Evolutionary conservation across 53 echinoderm and acorn worm genomes (phyloP).

Genomic region (Mesocentrotus franciscanus): DNA sequence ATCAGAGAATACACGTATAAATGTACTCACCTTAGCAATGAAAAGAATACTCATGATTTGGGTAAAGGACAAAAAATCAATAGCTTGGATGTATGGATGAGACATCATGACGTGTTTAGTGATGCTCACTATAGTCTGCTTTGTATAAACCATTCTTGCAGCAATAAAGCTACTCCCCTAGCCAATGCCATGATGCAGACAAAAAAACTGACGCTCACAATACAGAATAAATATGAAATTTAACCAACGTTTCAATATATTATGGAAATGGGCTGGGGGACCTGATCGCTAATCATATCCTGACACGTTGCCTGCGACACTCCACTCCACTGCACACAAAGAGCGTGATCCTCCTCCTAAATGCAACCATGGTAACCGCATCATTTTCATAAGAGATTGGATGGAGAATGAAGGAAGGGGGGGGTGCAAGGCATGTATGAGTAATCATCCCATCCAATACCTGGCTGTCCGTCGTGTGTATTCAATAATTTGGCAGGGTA

Average conservation of each 20-base stretch:
- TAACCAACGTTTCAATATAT: slow-evolving; percentile 22
- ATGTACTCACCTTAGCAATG: not conserved
- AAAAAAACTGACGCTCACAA: not conserved
- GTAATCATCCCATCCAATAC: slow-evolving; percentile 7
- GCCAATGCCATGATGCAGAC: not conserved
- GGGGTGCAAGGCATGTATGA: not conserved
- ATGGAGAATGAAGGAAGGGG: not conserved
- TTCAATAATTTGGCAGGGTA: not conserved
- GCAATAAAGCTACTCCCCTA: not conserved
- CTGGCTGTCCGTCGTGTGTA: not conserved
- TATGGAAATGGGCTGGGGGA: not conserved
- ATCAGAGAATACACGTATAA: not conserved
- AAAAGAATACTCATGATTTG: not conserved
- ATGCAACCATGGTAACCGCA: slow-evolving; percentile 50
- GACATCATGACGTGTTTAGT: slow-evolving; percentile 9
- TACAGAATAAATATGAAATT: not conserved
- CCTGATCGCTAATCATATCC: slow-evolving; percentile 42
- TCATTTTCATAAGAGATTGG: slow-evolving; percentile 56
- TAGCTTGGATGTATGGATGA: not conserved
- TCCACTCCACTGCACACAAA: not conserved
- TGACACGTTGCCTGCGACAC: slow-evolving; percentile 48
- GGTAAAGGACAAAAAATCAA: not conserved
- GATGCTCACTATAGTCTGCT: not conserved
- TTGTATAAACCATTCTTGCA: not conserved
- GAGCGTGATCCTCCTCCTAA: slow-evolving; percentile 51